Percentiles rank a stretch among this genome's conserved stretches.
These are phyloP conservation scores for Melozone crissalis DNA, from an alignment of 2,113 vertebrate genomes.

Conservation along the genomic window DNA sequence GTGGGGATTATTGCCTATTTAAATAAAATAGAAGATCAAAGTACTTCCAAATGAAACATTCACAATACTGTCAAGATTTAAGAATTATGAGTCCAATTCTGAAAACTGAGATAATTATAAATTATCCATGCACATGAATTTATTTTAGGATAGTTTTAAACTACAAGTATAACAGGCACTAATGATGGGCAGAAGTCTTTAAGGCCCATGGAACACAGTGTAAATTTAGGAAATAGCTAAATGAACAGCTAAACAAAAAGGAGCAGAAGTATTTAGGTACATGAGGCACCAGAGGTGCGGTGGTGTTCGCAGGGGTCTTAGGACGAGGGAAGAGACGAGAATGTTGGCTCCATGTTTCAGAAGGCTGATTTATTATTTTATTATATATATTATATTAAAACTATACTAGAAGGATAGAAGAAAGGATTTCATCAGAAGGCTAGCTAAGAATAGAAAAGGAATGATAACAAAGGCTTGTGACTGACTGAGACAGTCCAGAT, in stretches of 20 bases:
- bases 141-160: background rate
- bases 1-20: background rate
- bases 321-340: no score
- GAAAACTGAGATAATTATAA: background rate
- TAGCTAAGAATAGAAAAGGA: no score
- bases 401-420: no score
- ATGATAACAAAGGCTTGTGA: no score
- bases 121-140: background rate
- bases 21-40: constrained; percentile 10
- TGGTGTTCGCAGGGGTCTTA: no score
- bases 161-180: background rate
- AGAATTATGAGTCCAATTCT: background rate
- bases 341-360: no score
- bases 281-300: background rate
- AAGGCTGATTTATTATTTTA: no score
- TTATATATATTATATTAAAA: no score
- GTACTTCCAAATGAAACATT: background rate
- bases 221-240: background rate
- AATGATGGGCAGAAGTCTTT: background rate
- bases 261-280: background rate
- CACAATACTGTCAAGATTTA: background rate
- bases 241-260: background rate
- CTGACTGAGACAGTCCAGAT: no score
- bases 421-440: no score
- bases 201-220: background rate